Conservation (phyloP, 2,888 invertebrate genomes). For the Cerastoderma edule region DNA sequence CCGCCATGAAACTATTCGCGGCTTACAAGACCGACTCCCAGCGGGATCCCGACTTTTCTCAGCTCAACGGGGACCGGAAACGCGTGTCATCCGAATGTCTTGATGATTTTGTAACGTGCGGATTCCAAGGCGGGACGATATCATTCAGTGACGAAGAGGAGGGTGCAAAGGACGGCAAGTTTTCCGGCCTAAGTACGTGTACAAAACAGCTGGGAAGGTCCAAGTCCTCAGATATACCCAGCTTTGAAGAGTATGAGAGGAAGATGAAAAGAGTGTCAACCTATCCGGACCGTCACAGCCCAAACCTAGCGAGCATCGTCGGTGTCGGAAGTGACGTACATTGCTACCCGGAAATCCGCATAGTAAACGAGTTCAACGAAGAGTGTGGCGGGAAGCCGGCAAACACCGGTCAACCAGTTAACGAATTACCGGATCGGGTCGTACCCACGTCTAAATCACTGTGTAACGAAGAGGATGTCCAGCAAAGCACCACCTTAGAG, state of each 20-base stretch:
- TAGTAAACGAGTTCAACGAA: constrained; percentile 44
- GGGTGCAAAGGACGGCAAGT: not conserved
- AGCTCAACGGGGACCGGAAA: not conserved
- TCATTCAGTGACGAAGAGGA: constrained; percentile 32
- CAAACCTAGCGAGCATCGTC: not conserved
- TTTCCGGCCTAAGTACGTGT: constrained; percentile 29
- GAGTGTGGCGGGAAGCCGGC: constrained; percentile 33
- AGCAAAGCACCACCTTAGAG: not conserved
- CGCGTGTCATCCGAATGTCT: not conserved
- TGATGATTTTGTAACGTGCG: constrained; percentile 29
- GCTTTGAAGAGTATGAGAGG: not conserved
- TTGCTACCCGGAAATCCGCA: constrained; percentile 51
- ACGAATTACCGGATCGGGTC: not conserved
- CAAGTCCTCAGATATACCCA: constrained; percentile 14
- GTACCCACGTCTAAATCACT: constrained; percentile 1
- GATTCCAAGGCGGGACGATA: constrained; percentile 41
- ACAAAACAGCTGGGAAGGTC: constrained; percentile 27
- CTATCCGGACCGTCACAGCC: not conserved
- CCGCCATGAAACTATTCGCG: constrained; percentile 69
- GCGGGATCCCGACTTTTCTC: not conserved
- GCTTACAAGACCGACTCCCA: constrained; percentile 63
- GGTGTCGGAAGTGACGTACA: constrained; percentile 8
- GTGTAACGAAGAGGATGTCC: not conserved
- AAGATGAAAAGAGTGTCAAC: constrained; percentile 9
- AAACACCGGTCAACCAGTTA: constrained; percentile 1